These are phyloP conservation scores for Conus ventricosus DNA, from an alignment of 1,140 invertebrate species.

Conservation along the genomic window DNA sequence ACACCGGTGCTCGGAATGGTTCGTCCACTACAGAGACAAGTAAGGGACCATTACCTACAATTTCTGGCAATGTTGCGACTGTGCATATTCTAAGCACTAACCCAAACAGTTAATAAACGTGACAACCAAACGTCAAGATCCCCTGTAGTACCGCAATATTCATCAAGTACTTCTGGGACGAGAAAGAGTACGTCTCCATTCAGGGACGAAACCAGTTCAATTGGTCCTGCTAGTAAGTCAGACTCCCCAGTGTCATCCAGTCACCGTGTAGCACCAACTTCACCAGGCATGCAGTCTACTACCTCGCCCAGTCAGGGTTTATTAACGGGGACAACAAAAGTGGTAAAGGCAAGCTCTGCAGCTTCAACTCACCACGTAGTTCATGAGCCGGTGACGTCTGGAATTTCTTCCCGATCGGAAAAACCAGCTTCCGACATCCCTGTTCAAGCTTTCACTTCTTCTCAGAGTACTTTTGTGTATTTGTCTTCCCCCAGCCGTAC, in stretches of 20 bases:
- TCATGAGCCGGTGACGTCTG: no score
- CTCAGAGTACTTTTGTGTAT: no score
- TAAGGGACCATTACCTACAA: neutral
- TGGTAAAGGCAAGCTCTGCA: no score
- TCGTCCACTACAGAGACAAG: neutral
- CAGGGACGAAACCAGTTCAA: neutral
- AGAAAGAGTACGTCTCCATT: neutral
- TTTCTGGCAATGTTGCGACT: neutral
- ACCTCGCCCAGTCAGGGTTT: neutral
- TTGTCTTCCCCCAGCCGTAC: no score
- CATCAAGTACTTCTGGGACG: neutral
- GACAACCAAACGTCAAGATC: neutral
- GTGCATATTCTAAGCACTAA: neutral
- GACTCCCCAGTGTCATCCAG: neutral
- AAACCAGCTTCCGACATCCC: no score
- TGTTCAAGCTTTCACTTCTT: no score
- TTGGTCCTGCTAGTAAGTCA: neutral
- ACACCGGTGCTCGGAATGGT: neutral
- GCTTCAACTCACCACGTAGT: no score
- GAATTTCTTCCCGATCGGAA: no score
- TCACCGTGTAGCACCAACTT: neutral
- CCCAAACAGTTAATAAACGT: neutral
- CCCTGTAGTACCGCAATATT: neutral
- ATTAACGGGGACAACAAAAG: no score
- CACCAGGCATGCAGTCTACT: neutral